These are phyloP conservation scores for Anoplolepis gracilipes DNA, from an alignment of 1,140 invertebrate species.

Conservation along the genomic window DNA sequence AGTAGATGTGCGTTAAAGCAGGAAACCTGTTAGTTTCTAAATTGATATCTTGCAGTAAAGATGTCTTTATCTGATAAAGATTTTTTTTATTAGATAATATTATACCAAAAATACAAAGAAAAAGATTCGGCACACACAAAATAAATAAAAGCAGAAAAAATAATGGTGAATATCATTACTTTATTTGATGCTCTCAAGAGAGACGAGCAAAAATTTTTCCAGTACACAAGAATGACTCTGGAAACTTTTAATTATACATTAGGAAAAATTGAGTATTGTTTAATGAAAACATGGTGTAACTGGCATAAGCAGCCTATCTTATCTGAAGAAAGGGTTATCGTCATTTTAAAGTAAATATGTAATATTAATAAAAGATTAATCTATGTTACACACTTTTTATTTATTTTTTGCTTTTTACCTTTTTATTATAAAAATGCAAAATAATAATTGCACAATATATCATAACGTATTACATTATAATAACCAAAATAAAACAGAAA, in stretches of 20 bases:
- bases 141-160: background rate
- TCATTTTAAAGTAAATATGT: background rate
- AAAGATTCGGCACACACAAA: background rate
- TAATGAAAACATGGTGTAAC: background rate
- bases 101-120: background rate
- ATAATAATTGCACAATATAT: background rate
- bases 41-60: background rate
- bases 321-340: background rate
- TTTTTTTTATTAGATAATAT: background rate
- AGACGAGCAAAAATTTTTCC: background rate
- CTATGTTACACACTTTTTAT: background rate
- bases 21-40: background rate
- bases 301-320: slow-evolving; percentile 14
- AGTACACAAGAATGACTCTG: background rate
- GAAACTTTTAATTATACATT: slow-evolving; percentile 7
- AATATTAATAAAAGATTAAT: background rate
- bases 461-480: background rate
- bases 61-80: background rate
- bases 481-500: background rate
- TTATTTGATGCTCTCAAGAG: background rate
- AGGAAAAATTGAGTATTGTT: background rate
- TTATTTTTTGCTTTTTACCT: too few species aligned
- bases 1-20: background rate
- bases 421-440: background rate
- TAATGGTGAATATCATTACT: background rate